Conservation (phyloP, 2,888 invertebrate species). For the Latheticus oryzae region DNA sequence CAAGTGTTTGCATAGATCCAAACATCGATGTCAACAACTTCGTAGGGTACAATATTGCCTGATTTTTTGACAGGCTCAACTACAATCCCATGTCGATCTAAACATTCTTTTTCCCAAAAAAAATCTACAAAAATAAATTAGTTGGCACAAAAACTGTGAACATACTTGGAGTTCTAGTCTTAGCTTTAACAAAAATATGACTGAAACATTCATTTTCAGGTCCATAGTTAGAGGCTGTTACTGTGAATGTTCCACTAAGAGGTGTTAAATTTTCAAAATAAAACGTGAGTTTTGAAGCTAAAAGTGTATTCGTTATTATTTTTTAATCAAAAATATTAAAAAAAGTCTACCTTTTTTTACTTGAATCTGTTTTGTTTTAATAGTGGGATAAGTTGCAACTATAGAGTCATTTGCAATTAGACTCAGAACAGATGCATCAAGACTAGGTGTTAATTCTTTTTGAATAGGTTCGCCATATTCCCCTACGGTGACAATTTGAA, state of each 20-base stretch:
- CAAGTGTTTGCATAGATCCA: constrained; percentile 65
- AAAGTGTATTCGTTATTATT: constrained; percentile 46
- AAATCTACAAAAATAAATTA: constrained; percentile 45
- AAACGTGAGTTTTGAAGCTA: constrained; percentile 59
- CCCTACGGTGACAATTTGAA: no score
- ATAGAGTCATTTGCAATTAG: constrained; percentile 19
- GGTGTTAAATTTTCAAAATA: constrained; percentile 63
- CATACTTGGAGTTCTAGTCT: constrained; percentile 7
- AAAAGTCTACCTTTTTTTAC: constrained; percentile 13
- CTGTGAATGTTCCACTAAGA: constrained; percentile 49
- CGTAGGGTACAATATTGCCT: constrained; percentile 52
- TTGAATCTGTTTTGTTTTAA: constrained; percentile 3
- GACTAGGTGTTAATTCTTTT: background rate
- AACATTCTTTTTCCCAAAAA: constrained; percentile 55
- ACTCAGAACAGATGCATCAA: background rate
- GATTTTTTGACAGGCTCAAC: constrained; percentile 55
- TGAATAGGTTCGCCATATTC: background rate
- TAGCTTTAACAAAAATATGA: constrained; percentile 25
- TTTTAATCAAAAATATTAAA: background rate
- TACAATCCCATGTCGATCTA: constrained; percentile 57
- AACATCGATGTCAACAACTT: constrained; percentile 56
- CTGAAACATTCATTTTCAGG: constrained; percentile 43
- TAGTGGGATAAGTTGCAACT: constrained; percentile 28
- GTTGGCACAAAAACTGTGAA: background rate
- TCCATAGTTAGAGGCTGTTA: constrained; percentile 56